Conservation (phyloP, 2,888 invertebrate genomes). For the Schrankia costaestrigalis region DNA sequence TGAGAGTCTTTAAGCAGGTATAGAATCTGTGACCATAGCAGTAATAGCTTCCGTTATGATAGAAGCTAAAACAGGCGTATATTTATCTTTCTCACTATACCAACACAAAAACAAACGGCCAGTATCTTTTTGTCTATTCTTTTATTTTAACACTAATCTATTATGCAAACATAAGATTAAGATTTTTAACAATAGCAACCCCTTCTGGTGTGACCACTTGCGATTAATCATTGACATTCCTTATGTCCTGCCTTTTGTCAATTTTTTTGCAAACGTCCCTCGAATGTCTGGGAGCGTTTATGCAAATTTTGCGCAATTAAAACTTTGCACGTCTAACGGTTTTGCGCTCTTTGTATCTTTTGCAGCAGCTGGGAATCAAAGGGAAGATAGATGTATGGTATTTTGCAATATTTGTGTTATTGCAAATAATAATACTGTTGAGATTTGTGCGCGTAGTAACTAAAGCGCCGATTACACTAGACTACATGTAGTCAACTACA, state of each 20-base stretch:
- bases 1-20: too few relatives aligned
- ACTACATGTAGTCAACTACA: too few relatives aligned
- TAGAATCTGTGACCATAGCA: too few relatives aligned
- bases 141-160: constrained; percentile 5
- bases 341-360: constrained; percentile 46
- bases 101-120: too few relatives aligned
- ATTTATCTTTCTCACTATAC: too few relatives aligned
- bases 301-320: constrained; percentile 74
- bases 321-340: constrained; percentile 58
- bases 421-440: too few relatives aligned
- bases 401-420: too few relatives aligned
- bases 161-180: constrained; percentile 21
- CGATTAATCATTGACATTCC: constrained; percentile 51
- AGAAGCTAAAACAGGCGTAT: too few relatives aligned
- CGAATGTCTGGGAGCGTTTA: constrained; percentile 42
- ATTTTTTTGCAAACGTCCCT: constrained; percentile 42
- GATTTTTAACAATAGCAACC: constrained; percentile 16
- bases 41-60: too few relatives aligned
- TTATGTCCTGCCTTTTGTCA: constrained; percentile 31
- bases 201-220: constrained; percentile 42
- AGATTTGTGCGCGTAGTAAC: too few relatives aligned
- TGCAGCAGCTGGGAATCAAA: constrained; percentile 57
- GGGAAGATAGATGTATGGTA: constrained; percentile 9
- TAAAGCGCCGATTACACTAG: too few relatives aligned
- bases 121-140: too few relatives aligned